Percentiles rank a stretch among this genome's conserved stretches.
These are phyloP conservation scores for Drosophila emarginata DNA, from an alignment of 2,888 invertebrate species.

Conservation along the genomic window DNA sequence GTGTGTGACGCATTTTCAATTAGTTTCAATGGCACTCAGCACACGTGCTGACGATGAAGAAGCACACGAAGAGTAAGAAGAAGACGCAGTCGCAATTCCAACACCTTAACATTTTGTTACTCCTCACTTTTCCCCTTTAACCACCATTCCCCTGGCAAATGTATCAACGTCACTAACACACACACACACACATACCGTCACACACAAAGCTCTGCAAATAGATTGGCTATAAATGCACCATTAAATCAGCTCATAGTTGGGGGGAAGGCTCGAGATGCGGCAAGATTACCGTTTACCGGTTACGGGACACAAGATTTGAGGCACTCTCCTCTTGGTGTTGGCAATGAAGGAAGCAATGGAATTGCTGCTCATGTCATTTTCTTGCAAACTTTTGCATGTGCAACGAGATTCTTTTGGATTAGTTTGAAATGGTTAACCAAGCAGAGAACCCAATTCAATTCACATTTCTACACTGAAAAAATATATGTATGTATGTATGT, in stretches of 20 bases:
- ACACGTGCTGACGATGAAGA: slow-evolving; percentile 47
- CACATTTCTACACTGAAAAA: not conserved
- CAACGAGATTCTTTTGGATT: slow-evolving; percentile 38
- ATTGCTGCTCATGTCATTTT: slow-evolving; percentile 35
- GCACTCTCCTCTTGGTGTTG: not conserved
- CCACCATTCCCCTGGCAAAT: slow-evolving; percentile 50
- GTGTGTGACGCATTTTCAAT: slow-evolving; percentile 66
- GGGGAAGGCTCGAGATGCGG: not conserved
- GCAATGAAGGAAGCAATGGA: not conserved
- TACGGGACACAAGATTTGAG: not conserved
- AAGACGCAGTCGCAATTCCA: slow-evolving; percentile 4
- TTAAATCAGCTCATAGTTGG: slow-evolving; percentile 59
- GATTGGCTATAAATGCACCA: slow-evolving; percentile 70
- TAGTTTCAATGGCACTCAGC: slow-evolving; percentile 70
- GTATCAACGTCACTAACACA: slow-evolving; percentile 61
- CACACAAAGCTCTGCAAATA: slow-evolving; percentile 60
- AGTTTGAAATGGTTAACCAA: slow-evolving; percentile 8
- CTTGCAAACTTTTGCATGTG: slow-evolving; percentile 54
- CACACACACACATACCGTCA: not conserved
- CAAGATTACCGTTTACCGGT: not conserved
- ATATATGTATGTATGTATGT: no score
- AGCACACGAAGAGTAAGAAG: not conserved
- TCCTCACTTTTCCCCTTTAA: slow-evolving; percentile 9
- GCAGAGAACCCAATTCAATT: not conserved
- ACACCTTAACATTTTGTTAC: not conserved